Evolutionary conservation across 2,888 invertebrate species (phyloP).

Genomic region (Phytoseiulus persimilis): DNA sequence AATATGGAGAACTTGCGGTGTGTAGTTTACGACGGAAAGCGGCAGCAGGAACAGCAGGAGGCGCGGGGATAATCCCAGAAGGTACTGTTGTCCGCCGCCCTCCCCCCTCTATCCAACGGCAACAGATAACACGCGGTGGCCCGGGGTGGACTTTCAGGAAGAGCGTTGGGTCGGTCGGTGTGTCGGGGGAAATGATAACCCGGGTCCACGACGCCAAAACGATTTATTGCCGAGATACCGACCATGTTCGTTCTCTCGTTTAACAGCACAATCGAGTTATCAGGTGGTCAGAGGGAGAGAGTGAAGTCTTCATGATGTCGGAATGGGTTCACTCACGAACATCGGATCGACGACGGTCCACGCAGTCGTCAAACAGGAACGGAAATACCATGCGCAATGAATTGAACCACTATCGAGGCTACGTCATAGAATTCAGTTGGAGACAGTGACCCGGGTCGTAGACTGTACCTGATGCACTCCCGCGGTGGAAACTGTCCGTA

Average conservation of each 20-base stretch:
- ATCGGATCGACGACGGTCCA: not conserved
- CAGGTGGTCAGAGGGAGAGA: not conserved
- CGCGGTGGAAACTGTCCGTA: no score
- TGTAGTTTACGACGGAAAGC: not conserved
- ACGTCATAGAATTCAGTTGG: no score
- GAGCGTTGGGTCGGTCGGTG: not conserved
- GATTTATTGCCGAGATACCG: not conserved
- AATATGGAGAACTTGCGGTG: not conserved
- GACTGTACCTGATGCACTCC: no score
- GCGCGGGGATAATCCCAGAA: not conserved
- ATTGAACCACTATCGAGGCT: no score
- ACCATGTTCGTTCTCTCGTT: not conserved
- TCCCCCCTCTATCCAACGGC: not conserved
- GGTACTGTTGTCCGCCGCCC: not conserved
- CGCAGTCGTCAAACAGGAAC: not conserved
- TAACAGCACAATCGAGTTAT: not conserved
- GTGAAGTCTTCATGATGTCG: not conserved
- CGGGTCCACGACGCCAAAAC: not conserved
- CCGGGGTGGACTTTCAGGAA: not conserved
- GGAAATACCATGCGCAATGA: no score
- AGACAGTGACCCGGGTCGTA: no score
- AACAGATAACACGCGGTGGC: not conserved
- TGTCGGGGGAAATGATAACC: not conserved
- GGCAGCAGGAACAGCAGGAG: not conserved
- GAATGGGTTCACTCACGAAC: not conserved